Evolutionary conservation across 1,140 invertebrate genomes (phyloP), one percentile per base, ranked within the genome.

Genomic region (Drosophila oshimai): DNA sequence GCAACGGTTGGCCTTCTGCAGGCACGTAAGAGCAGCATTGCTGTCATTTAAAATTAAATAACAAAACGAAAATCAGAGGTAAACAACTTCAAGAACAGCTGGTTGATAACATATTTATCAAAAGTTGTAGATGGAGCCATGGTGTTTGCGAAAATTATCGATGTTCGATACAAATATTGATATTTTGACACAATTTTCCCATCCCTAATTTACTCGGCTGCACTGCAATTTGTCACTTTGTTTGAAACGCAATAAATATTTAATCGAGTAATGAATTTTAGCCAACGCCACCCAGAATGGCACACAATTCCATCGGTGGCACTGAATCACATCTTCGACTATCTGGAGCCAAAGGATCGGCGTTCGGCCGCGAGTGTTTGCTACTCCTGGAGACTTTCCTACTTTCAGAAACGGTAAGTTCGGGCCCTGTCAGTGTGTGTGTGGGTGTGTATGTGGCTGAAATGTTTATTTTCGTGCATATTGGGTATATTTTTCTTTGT

Each of bases 331-430:
- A 87, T 90, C 42, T 90, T 83, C 70, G 74, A 89, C 45, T 87
- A 87, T 62, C 68, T 90, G 6, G 53, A 80, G 20, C 36, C 76
- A 4, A 31, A 57, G 15, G 88, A 89, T 55, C 77, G 79, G 20
- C 50, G 51, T 28, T 70, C 70, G 41, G 89, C 89, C n/a, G 74
- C 89, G 36, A 73, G 76, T 58, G 75, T 74, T 46, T 90, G 89
- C 60, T 83, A 54, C 64, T 74, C 83, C 70, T 90, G 89, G 89
- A 69, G 89, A 39, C 79, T 74, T 50, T 71, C 73, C 45, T 61
- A 90, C 28, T 90, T 90, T 54, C 89, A 90, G 69, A 90, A 89
- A 74, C 86, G 88, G 89, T 90, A 68, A 89, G 87, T 79, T 33
- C 31, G 9, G 24, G 33, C 18, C 28, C 13, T 17, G 17, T 39